Base-by-base conservation (phyloP, 2,888 invertebrate species). In the Tenthredo mesomela region DNA sequence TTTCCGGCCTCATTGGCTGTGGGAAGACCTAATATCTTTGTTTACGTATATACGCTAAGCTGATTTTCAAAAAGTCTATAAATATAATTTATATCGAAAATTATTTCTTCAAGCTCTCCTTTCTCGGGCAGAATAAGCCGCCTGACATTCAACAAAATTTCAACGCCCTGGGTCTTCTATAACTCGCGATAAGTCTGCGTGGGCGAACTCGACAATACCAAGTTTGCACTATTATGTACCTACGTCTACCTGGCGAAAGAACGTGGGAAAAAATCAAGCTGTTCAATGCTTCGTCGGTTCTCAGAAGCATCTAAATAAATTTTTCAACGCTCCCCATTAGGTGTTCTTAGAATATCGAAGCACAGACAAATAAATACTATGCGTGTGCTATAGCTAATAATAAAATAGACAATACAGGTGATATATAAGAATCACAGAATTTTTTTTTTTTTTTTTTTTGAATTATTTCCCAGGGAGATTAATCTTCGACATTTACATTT, bases 191-290 rank as follows among this genome's bases (percentile, higher is more conserved):
- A 40, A 58, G 29, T 50, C 80, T 61, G 80, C 80, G 80, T 80
- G 80, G 80, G 80, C 40, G 80, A 61, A 80, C 61, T 61, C 61
- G 61, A 58, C 80, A 80, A 80, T 80, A 33, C 80, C 33, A 73
- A 80, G 80, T 80, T 80, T 58, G 61, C 80, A 61, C 50, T 61
- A 61, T 80, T 80, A 80, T 80, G 80, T 80, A 29, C 40, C n/a
- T 50, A 50, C 61, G 61, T 80, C 61, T 61, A 80, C 80, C 80
- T 80, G 80, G 80, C 21, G 40, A 37, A 80, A 7, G 80, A 61
- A 61, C 80, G 80, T 80, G 80, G 80, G 80, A 80, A 80, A 80
- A 80, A 58, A 25, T 61, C 58, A 80, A 61, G 80, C 58, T 80
- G 61, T 12, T 80, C 10, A 9, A 33, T 54, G 15, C 29, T 77